These are phyloP conservation scores for Tretioscincus oriximinensis DNA, from an alignment of 2,113 vertebrate species.

Conservation along the genomic window DNA sequence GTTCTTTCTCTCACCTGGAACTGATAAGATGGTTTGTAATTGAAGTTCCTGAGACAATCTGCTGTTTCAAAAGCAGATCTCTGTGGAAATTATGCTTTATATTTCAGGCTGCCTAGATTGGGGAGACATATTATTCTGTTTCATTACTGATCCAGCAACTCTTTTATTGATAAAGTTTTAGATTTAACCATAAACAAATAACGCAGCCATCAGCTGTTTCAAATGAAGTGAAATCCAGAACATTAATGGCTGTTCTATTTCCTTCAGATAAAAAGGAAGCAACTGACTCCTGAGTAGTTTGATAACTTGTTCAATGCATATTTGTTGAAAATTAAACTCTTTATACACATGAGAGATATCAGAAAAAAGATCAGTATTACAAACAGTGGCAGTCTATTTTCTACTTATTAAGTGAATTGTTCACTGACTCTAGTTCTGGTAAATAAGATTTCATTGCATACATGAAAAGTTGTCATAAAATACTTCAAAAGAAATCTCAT, in stretches of 20 bases:
- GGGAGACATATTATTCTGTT: neutral
- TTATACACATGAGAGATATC: neutral
- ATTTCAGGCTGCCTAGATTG: neutral
- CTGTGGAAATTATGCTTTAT: neutral
- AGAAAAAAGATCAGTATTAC: neutral
- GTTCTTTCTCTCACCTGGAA: too few species aligned
- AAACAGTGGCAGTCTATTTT: neutral
- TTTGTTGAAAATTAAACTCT: neutral
- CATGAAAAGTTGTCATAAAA: neutral
- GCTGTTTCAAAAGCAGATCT: neutral
- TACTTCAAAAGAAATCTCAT: neutral
- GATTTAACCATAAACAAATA: neutral
- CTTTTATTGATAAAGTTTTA: neutral
- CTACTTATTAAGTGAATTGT: neutral
- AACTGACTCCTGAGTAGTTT: neutral
- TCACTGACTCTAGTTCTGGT: neutral
- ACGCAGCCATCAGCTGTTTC: neutral
- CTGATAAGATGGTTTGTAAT: neutral
- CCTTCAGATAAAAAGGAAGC: neutral
- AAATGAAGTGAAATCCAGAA: neutral
- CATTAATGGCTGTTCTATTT: neutral
- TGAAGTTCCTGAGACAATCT: neutral
- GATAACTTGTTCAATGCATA: neutral
- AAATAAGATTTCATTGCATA: neutral
- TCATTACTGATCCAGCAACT: neutral